Evolutionary conservation across 2,888 invertebrate genomes (phyloP), one percentile per base, ranked within the genome.

Genomic region (Drosophila neonasuta): DNA sequence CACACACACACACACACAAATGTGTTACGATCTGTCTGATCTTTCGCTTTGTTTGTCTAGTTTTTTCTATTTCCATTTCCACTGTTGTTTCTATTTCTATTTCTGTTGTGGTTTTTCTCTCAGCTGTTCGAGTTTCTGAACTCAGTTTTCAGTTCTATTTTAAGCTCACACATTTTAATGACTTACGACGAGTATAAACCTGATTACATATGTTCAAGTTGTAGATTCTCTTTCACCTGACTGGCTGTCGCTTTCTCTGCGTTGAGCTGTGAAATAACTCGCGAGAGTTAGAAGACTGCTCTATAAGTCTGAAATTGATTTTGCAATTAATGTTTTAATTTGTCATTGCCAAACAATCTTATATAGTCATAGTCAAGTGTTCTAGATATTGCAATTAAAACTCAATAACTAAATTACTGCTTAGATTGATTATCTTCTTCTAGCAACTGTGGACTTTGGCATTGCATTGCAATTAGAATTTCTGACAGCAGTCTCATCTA

Each of bases 401-500:
- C 15, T 36, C 45, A 15, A 45, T 45, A 41, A 41, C 39, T 44
- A 44, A 44, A 44, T 45, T 45, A 44, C 34, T 32, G 30, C 42
- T 44, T 32, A 6, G 11, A 20, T 60, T 41, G 20, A 64, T 57
- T 60, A 59, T 54, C 20, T 39, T 13, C 1, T 13, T 4, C 44
- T 11, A 36, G n/a, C 39, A 8, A 20, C 17, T 17, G n/a, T 44
- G 6, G 52, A 44, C 39, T 30, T 32, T 36, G 30, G 44, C 30
- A 32, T n/a, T 56, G 17, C 44, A 62, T 55, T 74, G 52, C 78
- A 77, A 74, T 74, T 74, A 77, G 78, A 74, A 74, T 55, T 68
- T 60, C 55, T 73, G 77, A 73, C 78, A 74, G 68, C 60, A 52
- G 51, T 59, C 67, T 77, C 68, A 77, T 73, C 59, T 73, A 74